phyloP scores from a whole-genome alignment of 1,140 invertebrate genomes.

The Andricus grossulariae region DNA sequence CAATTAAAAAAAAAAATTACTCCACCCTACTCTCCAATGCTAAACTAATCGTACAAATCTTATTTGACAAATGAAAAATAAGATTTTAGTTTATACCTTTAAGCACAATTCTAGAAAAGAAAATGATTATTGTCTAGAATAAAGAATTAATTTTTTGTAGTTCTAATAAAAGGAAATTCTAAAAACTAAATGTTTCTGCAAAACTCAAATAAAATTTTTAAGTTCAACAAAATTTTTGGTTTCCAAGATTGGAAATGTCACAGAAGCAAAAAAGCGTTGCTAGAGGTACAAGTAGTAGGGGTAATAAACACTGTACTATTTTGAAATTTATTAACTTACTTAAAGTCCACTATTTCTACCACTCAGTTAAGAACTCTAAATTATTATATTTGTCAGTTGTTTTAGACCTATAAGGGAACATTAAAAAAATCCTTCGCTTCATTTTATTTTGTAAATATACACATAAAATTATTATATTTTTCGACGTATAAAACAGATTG shows the following conservation, averaged over 20 bases:
- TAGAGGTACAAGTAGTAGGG: conserved; percentile 18
- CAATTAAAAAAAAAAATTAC: no score
- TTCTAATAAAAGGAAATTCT: no score
- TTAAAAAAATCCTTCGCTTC: conserved; percentile 4
- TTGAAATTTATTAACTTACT: background rate
- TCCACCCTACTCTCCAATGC: no score
- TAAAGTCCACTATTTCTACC: background rate
- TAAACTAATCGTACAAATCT: no score
- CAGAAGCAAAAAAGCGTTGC: conserved; percentile 21
- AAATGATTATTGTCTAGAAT: no score
- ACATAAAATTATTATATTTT: background rate
- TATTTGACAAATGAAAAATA: no score
- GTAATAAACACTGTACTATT: background rate
- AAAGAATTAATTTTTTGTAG: no score
- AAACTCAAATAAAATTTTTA: no score
- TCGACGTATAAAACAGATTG: background rate
- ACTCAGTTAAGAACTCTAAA: background rate
- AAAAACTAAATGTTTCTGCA: no score
- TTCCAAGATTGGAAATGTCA: background rate
- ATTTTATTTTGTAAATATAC: background rate
- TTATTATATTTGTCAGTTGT: background rate
- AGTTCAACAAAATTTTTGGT: no score
- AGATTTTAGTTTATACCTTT: no score
- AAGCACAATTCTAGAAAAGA: no score
- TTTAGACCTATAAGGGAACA: background rate